Base-by-base conservation (phyloP, 2,888 invertebrate genomes). In the Cosmopolites sordidus region DNA sequence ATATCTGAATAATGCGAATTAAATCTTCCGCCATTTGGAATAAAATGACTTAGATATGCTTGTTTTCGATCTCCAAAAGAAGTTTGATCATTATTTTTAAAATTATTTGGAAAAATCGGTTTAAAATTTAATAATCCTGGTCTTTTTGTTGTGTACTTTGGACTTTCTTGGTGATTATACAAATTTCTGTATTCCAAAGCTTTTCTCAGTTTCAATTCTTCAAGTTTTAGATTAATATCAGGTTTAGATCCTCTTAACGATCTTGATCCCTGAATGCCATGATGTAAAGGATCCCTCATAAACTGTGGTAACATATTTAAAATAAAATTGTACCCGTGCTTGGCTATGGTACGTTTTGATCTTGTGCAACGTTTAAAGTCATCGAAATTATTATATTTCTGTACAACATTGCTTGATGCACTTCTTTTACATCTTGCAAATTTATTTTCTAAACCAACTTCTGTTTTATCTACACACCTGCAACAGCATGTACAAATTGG, bases 261-360 rank as follows among this genome's bases (percentile, higher is more conserved):
- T 52, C 56, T 29, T 51, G 51, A 38, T 37, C 58, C 48, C 62
- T 59, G 16, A 56, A 61, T 3, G 59, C 60, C 51, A 14, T 64
- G 59, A 16, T 61, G 60, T 9, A 65, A 30, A 3, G 66, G 64
- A 22, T 58, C 59, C 40, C 63, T 56, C 1, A 67, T 38, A 51
- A 62, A 63, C 11, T 56, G 48, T 2, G 66, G 66, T n/a, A 67
- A 38, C 61, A 67, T 60, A n/a, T 62, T 60, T 51, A 64, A 48
- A 2, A 67, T 30, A 42, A 65, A 65, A 47, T 63, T 60, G 16
- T 61, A 62, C 22, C 62, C 53, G 46, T 62, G 54, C 41, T 63
- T 43, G 12, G 40, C 42, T 52, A 56, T 14, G 51, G 54, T 50
- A 11, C 51, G 33, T 29, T 57, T 47, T 15, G 12, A 8, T 30